Evolutionary conservation across 2,113 vertebrate genomes (phyloP).

Genomic region (Bolborhynchus lineola): DNA sequence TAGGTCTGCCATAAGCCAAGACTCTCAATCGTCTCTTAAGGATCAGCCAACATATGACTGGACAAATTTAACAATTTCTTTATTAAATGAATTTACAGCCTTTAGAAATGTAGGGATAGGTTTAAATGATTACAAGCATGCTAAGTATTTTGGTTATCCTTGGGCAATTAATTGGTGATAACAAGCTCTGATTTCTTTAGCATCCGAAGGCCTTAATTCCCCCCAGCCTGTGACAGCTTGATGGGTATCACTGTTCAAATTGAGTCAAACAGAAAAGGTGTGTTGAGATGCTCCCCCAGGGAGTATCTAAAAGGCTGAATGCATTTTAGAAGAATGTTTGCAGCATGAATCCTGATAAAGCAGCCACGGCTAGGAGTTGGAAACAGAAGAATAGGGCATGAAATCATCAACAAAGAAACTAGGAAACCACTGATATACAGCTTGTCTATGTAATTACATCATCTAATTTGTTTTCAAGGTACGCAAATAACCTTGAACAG

Average conservation of each 20-base stretch:
- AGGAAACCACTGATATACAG: neutral
- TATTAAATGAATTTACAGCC: neutral
- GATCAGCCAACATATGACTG: neutral
- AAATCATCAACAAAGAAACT: neutral
- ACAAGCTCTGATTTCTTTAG: neutral
- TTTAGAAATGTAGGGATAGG: neutral
- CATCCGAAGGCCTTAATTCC: neutral
- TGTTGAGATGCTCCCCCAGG: neutral
- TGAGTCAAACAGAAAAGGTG: neutral
- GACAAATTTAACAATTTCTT: neutral
- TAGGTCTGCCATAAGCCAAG: neutral
- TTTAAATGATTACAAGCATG: neutral
- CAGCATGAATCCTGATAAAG: neutral
- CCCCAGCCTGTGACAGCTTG: neutral
- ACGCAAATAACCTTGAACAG: neutral
- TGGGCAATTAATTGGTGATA: neutral
- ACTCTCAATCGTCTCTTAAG: neutral
- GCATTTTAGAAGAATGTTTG: neutral
- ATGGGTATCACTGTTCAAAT: neutral
- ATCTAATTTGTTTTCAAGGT: slow-evolving; percentile 40
- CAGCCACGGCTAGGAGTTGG: neutral
- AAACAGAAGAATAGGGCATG: neutral
- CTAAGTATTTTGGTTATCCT: neutral
- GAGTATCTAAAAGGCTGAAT: neutral
- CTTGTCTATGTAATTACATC: slow-evolving; percentile 25